Evolutionary conservation across 92 coral and sea anemone genomes (phyloP), one percentile per base, ranked within the genome.

Genomic region (Zoanthus sansibaricus): DNA sequence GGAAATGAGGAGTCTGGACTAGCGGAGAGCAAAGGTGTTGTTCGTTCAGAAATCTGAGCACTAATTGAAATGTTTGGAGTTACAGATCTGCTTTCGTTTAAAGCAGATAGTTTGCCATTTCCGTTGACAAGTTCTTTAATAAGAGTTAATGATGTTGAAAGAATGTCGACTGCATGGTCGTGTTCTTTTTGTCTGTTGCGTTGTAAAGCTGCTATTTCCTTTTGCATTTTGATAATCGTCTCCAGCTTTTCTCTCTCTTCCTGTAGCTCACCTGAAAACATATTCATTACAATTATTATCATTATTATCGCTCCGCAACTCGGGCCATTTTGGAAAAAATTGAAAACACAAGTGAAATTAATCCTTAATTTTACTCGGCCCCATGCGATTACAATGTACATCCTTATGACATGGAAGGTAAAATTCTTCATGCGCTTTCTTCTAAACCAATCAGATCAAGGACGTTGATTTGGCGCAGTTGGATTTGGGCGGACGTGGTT

Each of bases 171-270:
- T 33, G 86, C 90, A n/a, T 85, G 48, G 52, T 91, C 92, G 69
- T 97, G 98, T 69, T 97, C 99, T 71, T 91, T 82, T 42, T 93
- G 93, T 55, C 99, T 77, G 54, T 88, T 90, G 44, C 87, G 86
- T 74, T 97, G 99, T 21, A 97, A 54, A 3, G 88, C 92, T 31
- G 94, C 93, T 14, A 97, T 87, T 79, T 97, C 97, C 47, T 78
- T 89, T 78, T 95, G 94, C 51, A 97, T 88, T 20, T 93, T 96
- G 17, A 97, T 77, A 7, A 83, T 77, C 33, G 76, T 82, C 18
- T 97, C 95, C 14, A 97, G 79, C 71, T 72, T 86, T 32, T 86
- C 91, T 21, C 88, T 90, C 25, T 93, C 92, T n/a, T 76, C 66
- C 67, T 49, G 85, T 3, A 80, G 72, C 66, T 80, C 75, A 64